Conservation (phyloP, 1,140 invertebrate genomes). For the Cydia pomonella region DNA sequence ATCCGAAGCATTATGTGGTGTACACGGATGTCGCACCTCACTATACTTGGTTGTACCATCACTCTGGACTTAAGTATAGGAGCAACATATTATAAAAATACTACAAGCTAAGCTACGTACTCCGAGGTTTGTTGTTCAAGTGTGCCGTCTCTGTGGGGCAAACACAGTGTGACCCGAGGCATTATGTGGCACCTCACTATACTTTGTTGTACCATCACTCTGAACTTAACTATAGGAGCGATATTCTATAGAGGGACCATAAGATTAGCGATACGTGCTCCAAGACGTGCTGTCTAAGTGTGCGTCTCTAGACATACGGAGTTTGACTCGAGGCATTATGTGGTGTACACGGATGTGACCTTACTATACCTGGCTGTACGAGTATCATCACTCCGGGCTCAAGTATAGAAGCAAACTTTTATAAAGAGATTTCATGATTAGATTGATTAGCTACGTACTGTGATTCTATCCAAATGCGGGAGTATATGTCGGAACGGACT, state of each 20-base stretch:
- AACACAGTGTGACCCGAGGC: slow-evolving; percentile 78
- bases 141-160: slow-evolving; percentile 75
- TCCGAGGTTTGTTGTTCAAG: slow-evolving; percentile 82
- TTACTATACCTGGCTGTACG: slow-evolving; percentile 80
- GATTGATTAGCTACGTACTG: too few species aligned
- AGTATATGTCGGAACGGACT: too few species aligned
- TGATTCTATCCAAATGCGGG: too few species aligned
- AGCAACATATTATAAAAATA: slow-evolving; percentile 45
- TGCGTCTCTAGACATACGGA: slow-evolving; percentile 64
- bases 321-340: slow-evolving; percentile 82
- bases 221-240: slow-evolving; percentile 47
- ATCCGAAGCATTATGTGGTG: slow-evolving; percentile 81
- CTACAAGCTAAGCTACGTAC: slow-evolving; percentile 70
- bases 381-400: too few species aligned
- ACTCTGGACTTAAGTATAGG: slow-evolving; percentile 50
- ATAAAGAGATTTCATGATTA: too few species aligned
- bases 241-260: slow-evolving; percentile 45
- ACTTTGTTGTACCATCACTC: slow-evolving; percentile 79
- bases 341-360: slow-evolving; percentile 82
- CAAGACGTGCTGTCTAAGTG: too few species aligned
- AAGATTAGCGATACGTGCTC: too few species aligned
- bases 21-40: slow-evolving; percentile 83
- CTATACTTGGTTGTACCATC: slow-evolving; percentile 80
- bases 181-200: slow-evolving; percentile 81
- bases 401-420: too few species aligned